Evolutionary conservation across 2,888 invertebrate species (phyloP).

Genomic region (Drosophila nigricruria): DNA sequence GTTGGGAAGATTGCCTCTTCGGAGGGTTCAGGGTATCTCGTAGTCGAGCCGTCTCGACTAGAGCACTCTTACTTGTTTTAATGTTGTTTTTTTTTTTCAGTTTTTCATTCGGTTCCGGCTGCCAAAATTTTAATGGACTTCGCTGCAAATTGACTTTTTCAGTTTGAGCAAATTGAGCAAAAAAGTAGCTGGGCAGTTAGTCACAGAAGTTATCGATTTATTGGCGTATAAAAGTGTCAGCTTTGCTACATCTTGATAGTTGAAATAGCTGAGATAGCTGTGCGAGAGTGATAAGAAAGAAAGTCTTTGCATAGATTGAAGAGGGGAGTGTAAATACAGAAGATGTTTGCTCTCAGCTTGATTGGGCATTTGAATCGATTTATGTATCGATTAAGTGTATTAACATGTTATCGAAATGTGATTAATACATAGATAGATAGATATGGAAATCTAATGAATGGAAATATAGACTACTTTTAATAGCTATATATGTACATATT

Average conservation of each 20-base stretch:
- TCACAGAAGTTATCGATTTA: constrained; percentile 9
- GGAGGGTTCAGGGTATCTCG: too few relatives aligned
- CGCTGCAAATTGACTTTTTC: constrained; percentile 31
- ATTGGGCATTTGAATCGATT: background rate
- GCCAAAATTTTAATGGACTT: constrained; percentile 59
- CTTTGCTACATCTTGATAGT: constrained; percentile 4
- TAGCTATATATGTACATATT: too few relatives aligned
- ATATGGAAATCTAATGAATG: too few relatives aligned
- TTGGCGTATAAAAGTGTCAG: constrained; percentile 19
- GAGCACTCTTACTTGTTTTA: too few relatives aligned
- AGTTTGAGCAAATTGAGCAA: constrained; percentile 20
- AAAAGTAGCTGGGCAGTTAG: constrained; percentile 17
- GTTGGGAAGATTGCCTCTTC: too few relatives aligned
- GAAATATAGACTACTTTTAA: too few relatives aligned
- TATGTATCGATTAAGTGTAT: background rate
- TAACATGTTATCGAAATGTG: too few relatives aligned
- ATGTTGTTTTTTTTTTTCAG: constrained; percentile 19
- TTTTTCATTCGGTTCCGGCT: constrained; percentile 52
- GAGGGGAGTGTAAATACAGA: background rate
- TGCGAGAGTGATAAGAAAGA: background rate
- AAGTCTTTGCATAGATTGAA: background rate
- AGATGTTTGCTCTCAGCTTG: background rate
- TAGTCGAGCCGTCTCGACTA: too few relatives aligned
- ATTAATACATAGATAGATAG: too few relatives aligned
- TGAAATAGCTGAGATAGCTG: too few relatives aligned